Evolutionary conservation across 2,888 invertebrate species (phyloP).

Genomic region (Allacma fusca): DNA sequence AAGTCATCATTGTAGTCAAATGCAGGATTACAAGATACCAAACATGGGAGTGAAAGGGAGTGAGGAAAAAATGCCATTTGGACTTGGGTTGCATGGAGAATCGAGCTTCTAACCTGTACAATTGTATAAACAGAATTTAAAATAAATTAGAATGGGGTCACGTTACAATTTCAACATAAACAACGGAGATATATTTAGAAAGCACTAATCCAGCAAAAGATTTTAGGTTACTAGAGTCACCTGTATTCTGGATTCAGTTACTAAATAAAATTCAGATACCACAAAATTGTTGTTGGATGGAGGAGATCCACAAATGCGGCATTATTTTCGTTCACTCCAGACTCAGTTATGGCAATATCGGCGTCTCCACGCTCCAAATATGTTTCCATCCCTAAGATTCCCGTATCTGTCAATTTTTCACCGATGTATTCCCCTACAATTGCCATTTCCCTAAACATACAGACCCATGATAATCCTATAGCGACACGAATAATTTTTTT

Average conservation of each 20-base stretch:
- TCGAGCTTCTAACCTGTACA: slow-evolving; percentile 29
- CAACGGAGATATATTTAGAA: no score
- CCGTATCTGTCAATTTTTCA: neutral
- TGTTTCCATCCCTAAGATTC: slow-evolving; percentile 6
- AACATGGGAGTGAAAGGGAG: neutral
- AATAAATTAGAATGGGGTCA: no score
- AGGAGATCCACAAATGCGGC: slow-evolving; percentile 10
- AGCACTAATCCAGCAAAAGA: no score
- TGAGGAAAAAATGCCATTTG: slow-evolving; percentile 31
- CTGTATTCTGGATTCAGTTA: no score
- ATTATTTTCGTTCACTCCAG: slow-evolving; percentile 8
- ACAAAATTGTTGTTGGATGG: slow-evolving; percentile 16
- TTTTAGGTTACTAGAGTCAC: no score
- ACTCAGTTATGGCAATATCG: slow-evolving; percentile 36
- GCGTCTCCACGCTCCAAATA: slow-evolving; percentile 4
- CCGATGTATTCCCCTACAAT: slow-evolving; percentile 24
- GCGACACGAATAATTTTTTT: neutral
- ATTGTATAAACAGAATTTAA: no score
- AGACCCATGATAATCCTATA: no score
- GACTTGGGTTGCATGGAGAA: neutral
- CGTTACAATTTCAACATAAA: no score
- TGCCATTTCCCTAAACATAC: neutral
- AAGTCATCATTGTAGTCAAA: neutral
- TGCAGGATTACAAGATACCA: slow-evolving; percentile 1
- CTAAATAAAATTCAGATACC: no score